Percentiles rank a stretch among this genome's conserved stretches.
These are phyloP conservation scores for Acromyrmex echinatior DNA, from an alignment of 1,140 invertebrate genomes.

Conservation along the genomic window DNA sequence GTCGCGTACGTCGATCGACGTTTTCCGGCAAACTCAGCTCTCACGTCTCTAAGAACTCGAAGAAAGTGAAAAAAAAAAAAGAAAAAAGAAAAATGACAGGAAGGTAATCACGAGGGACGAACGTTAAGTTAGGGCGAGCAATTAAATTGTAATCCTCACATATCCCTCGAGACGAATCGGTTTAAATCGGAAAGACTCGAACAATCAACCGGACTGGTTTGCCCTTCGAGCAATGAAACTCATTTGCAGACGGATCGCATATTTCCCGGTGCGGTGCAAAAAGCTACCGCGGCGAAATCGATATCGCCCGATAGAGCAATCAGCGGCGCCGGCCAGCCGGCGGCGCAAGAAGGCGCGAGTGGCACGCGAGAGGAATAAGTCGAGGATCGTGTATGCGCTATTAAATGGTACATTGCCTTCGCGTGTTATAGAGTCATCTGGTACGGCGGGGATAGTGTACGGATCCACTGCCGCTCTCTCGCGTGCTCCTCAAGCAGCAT, in stretches of 20 bases:
- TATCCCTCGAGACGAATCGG: no score
- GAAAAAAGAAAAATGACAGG: no score
- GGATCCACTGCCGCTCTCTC: constrained; percentile 42
- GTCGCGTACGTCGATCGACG: constrained; percentile 9
- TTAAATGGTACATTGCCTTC: constrained; percentile 60
- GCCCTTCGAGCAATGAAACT: neutral
- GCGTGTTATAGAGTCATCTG: constrained; percentile 63
- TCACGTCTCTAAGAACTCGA: neutral
- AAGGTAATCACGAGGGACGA: neutral
- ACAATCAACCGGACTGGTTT: neutral
- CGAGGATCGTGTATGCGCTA: constrained; percentile 67
- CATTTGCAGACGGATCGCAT: constrained; percentile 16
- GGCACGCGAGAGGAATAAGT: constrained; percentile 50
- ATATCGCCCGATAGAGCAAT: constrained; percentile 36
- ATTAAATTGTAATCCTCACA: neutral
- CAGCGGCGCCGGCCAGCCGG: constrained; percentile 28
- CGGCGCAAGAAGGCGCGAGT: constrained; percentile 27
- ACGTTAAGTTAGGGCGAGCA: neutral
- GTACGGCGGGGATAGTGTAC: constrained; percentile 43
- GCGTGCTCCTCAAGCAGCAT: constrained; percentile 39
- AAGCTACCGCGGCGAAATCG: constrained; percentile 32
- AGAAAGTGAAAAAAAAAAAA: constrained; percentile 3
- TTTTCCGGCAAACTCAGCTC: constrained; percentile 27
- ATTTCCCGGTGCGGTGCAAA: neutral
- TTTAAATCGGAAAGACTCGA: constrained; percentile 10